phyloP scores from a whole-genome alignment of 2,113 vertebrate species.

The Scolopax mira region DNA sequence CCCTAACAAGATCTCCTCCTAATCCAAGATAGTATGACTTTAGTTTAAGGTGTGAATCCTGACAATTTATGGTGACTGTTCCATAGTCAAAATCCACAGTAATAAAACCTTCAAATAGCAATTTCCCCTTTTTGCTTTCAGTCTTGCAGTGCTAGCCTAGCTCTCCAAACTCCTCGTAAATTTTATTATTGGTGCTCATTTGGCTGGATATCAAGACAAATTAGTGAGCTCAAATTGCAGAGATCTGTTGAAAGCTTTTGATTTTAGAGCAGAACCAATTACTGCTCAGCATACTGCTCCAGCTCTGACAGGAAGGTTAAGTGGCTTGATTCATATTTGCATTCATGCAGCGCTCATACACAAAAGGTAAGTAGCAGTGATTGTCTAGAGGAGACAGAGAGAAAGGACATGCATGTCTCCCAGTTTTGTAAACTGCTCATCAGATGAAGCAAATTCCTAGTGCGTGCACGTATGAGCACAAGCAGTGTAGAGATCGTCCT shows the following conservation, averaged over 20 bases:
- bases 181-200: slow-evolving; percentile 19
- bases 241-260: not conserved
- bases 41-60: not conserved
- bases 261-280: slow-evolving; percentile 14
- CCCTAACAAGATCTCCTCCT: not conserved
- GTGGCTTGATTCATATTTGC: not conserved
- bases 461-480: not conserved
- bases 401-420: not conserved
- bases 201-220: not conserved
- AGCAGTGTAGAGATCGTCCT: not conserved
- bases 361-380: not conserved
- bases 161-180: not conserved
- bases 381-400: not conserved
- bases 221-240: not conserved
- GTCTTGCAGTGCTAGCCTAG: not conserved
- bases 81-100: not conserved
- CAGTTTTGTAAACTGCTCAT: not conserved
- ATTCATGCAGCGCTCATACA: not conserved
- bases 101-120: not conserved
- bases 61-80: not conserved
- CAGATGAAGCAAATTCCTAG: not conserved
- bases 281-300: not conserved
- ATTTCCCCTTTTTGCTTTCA: not conserved
- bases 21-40: not conserved
- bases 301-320: not conserved